A percentile compares a stretch with the other conserved stretches of the same genome.
Evolutionary conservation across 2,888 invertebrate genomes (phyloP).

Genomic region (Chaetogeoica ovagalla): DNA sequence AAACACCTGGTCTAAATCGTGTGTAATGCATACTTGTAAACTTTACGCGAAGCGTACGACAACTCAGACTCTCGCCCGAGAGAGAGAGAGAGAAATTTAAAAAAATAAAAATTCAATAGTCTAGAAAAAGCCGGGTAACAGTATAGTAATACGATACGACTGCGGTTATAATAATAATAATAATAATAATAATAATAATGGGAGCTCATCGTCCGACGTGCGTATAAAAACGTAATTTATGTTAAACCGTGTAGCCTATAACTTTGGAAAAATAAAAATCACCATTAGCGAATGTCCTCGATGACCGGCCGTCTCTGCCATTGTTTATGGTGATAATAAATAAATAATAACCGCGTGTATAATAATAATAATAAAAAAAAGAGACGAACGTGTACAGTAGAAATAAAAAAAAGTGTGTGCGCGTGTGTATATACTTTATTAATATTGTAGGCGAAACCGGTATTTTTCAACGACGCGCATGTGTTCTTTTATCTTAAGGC

Average conservation of each 20-base stretch:
- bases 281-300: background rate
- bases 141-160: background rate
- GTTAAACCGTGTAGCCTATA: background rate
- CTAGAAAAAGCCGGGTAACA: no score
- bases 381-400: background rate
- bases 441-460: constrained; percentile 49
- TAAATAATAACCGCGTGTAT: constrained; percentile 24
- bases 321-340: constrained; percentile 41
- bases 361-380: constrained; percentile 18
- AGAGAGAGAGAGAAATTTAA: no score
- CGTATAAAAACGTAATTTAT: constrained; percentile 1
- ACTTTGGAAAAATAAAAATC: constrained; percentile 17
- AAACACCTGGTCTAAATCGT: no score
- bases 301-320: background rate
- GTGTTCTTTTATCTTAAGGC: background rate
- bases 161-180: no score
- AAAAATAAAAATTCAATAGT: no score
- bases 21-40: background rate
- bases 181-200: no score
- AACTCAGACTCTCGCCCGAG: no score
- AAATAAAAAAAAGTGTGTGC: constrained; percentile 13
- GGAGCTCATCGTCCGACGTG: background rate
- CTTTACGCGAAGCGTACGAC: background rate
- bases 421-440: background rate
- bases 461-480: background rate